Evolutionary conservation across 2,797 vertebrate genomes (phyloP).

Genomic region (Chelon labrosus): DNA sequence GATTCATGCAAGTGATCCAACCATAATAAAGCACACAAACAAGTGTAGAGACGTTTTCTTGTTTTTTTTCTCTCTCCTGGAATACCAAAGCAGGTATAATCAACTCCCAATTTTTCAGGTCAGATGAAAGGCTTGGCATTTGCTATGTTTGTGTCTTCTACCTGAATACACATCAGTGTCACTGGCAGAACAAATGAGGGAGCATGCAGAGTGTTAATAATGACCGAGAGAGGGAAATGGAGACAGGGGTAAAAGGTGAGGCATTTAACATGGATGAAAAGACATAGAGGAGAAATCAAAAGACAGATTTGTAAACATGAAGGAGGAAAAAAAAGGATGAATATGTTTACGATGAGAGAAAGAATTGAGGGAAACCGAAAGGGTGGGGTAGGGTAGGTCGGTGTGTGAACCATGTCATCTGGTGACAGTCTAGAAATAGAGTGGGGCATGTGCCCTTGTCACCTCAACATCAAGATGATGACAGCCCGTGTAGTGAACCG

Average conservation of each 20-base stretch:
- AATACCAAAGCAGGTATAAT: constrained; percentile 37
- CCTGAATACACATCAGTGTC: constrained; percentile 61
- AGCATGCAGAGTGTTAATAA: constrained; percentile 54
- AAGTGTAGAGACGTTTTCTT: neutral
- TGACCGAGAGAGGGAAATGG: constrained; percentile 19
- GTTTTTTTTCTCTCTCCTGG: constrained; percentile 2
- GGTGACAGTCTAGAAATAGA: constrained; percentile 57
- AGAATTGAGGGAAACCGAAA: constrained; percentile 23
- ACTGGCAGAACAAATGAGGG: constrained; percentile 56
- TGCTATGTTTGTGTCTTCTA: constrained; percentile 66
- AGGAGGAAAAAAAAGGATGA: constrained; percentile 19
- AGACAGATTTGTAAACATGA: constrained; percentile 15
- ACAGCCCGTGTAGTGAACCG: constrained; percentile 55
- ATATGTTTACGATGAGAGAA: constrained; percentile 7
- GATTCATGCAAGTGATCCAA: constrained; percentile 30
- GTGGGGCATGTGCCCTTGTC: constrained; percentile 51
- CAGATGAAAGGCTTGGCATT: constrained; percentile 59
- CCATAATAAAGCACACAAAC: constrained; percentile 15
- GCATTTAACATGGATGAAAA: constrained; percentile 31
- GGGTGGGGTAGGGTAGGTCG: constrained; percentile 10
- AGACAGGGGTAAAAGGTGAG: constrained; percentile 11
- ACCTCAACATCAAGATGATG: constrained; percentile 40
- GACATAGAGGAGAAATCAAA: constrained; percentile 27
- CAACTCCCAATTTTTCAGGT: constrained; percentile 51
- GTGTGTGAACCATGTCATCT: constrained; percentile 51